phyloP scores from a whole-genome alignment of 1,140 invertebrate species.

The Atopsyche davidsoni region DNA sequence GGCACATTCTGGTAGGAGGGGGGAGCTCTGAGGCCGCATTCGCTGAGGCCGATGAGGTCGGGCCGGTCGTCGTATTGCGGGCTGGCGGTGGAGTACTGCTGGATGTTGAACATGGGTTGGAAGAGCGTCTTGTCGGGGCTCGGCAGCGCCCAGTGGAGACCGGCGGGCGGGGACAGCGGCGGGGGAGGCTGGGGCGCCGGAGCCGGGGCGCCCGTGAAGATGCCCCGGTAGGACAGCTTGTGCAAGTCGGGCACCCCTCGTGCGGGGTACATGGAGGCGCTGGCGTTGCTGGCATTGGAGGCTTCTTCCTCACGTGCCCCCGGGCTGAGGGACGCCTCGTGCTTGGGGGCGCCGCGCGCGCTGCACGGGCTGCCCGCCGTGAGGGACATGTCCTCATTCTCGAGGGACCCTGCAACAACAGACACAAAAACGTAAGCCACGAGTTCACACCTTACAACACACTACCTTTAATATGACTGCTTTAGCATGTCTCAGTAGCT shows the following conservation, averaged over 20 bases:
- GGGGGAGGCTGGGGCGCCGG: slow-evolving; percentile 46
- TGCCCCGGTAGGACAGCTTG: slow-evolving; percentile 64
- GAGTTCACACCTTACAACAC: too few species aligned
- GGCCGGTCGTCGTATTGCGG: slow-evolving; percentile 48
- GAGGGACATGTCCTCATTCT: slow-evolving; percentile 68
- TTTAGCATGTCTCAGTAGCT: too few species aligned
- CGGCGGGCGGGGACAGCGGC: slow-evolving; percentile 40
- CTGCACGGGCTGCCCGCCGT: slow-evolving; percentile 43
- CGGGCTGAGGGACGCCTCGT: slow-evolving; percentile 52
- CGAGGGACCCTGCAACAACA: slow-evolving; percentile 62
- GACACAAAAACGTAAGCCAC: too few species aligned
- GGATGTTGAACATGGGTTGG: slow-evolving; percentile 49
- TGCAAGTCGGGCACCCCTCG: slow-evolving; percentile 46
- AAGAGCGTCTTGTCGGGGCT: slow-evolving; percentile 56
- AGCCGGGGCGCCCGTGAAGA: slow-evolving; percentile 60
- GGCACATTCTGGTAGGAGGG: slow-evolving; percentile 25
- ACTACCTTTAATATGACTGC: too few species aligned
- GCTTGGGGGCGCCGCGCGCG: slow-evolving; percentile 48
- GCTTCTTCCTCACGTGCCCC: slow-evolving; percentile 68
- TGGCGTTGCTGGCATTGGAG: slow-evolving; percentile 59
- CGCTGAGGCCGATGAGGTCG: slow-evolving; percentile 56
- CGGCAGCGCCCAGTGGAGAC: slow-evolving; percentile 51
- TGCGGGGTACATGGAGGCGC: slow-evolving; percentile 54
- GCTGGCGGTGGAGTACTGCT: slow-evolving; percentile 40
- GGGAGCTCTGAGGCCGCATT: slow-evolving; percentile 38